phyloP scores from a whole-genome alignment of 2,888 invertebrate genomes.

The Melanophora roralis region DNA sequence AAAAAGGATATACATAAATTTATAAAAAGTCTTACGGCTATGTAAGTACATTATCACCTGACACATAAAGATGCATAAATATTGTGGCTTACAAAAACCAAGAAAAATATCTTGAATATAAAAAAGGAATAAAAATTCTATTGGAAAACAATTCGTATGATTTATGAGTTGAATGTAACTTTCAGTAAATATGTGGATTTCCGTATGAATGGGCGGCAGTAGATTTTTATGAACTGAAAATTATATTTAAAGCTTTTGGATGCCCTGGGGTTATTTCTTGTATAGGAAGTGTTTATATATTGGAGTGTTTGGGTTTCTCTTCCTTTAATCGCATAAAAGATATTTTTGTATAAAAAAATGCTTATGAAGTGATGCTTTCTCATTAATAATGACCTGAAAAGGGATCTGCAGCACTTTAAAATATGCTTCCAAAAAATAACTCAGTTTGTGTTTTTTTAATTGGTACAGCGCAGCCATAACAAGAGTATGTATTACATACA shows the following conservation, averaged over 20 bases:
- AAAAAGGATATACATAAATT: not conserved
- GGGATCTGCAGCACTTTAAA: no score
- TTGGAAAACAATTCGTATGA: constrained; percentile 13
- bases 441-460: no score
- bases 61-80: not conserved
- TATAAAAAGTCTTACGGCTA: not conserved
- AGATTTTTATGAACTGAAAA: not conserved
- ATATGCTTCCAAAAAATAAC: no score
- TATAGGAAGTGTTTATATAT: not conserved
- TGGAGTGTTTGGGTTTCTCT: constrained; percentile 27
- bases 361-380: no score
- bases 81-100: not conserved
- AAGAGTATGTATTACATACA: no score
- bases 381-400: no score
- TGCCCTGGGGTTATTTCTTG: constrained; percentile 20
- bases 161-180: constrained; percentile 18
- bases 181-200: not conserved
- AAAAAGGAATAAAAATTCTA: not conserved
- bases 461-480: no score
- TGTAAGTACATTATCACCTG: constrained; percentile 16
- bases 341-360: no score
- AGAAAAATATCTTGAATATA: not conserved
- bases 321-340: no score
- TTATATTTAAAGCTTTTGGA: not conserved
- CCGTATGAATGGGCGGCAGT: not conserved